phyloP scores from a whole-genome alignment of 2,888 invertebrate genomes.

The Catonia carolina region DNA sequence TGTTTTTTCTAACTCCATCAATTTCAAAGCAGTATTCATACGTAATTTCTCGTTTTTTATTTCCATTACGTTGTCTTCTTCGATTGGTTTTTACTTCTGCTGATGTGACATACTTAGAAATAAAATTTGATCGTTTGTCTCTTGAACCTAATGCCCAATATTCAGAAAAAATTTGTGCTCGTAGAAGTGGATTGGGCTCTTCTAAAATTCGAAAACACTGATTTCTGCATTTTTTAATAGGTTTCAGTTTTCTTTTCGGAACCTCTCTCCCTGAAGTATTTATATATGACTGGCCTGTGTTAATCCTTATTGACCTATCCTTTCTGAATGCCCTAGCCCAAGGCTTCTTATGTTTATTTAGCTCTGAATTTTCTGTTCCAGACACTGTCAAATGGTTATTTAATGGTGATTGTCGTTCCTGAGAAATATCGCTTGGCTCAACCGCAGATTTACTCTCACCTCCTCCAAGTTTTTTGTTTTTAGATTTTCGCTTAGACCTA shows the following conservation, averaged over 20 bases:
- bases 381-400: background rate
- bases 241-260: background rate
- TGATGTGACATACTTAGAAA: background rate
- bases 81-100: background rate
- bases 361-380: background rate
- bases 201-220: background rate
- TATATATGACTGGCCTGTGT: slow-evolving; percentile 4
- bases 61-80: background rate
- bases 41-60: background rate
- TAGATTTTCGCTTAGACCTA: background rate
- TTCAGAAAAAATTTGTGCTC: slow-evolving; percentile 1
- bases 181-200: background rate
- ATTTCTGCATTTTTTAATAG: slow-evolving; percentile 1
- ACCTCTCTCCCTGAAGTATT: slow-evolving; percentile 1
- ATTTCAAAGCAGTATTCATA: background rate
- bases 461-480: background rate
- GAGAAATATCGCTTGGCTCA: background rate
- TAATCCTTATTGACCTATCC: slow-evolving; percentile 1
- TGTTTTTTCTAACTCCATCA: background rate
- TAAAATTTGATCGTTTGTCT: background rate
- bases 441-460: slow-evolving; percentile 1
- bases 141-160: background rate
- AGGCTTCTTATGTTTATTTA: background rate
- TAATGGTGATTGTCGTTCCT: slow-evolving; percentile 1
- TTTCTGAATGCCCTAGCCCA: slow-evolving; percentile 7